Conservation (phyloP, 2,113 vertebrate genomes). For the Quiscalus mexicanus region DNA sequence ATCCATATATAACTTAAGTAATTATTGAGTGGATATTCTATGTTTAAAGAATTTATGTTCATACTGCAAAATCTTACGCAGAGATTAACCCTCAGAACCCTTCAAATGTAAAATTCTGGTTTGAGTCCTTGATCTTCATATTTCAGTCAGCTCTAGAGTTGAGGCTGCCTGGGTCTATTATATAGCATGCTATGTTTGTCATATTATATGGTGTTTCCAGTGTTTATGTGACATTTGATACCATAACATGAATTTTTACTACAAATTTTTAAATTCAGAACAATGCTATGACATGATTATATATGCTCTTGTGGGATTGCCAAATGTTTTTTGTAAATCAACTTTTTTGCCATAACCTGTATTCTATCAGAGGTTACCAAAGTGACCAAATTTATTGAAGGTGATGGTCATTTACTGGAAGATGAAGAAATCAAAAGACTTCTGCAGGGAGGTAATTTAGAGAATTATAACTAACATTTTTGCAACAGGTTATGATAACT, state of each 20-base stretch:
- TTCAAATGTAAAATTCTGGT: not conserved
- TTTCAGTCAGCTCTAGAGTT: not conserved
- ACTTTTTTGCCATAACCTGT: conserved; percentile 74
- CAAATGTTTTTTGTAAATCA: conserved; percentile 55
- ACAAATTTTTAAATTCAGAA: not conserved
- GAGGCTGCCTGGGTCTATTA: not conserved
- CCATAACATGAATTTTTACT: not conserved
- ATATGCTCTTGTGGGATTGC: not conserved
- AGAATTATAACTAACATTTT: conserved; percentile 70
- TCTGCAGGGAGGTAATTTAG: conserved; percentile 87
- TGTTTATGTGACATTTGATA: not conserved
- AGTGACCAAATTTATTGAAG: conserved; percentile 85
- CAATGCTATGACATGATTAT: not conserved
- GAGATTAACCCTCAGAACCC: not conserved
- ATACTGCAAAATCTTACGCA: not conserved
- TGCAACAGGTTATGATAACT: conserved; percentile 62
- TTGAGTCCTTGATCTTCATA: not conserved
- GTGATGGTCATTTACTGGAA: conserved; percentile 82
- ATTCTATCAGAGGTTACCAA: conserved; percentile 85
- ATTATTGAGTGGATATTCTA: not conserved
- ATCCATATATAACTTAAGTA: not conserved
- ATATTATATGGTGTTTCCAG: not conserved
- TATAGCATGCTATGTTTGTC: not conserved
- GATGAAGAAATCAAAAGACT: conserved; percentile 87
- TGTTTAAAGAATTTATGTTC: not conserved